These are phyloP conservation scores for Latrodectus hesperus DNA, from an alignment of 2,888 invertebrate genomes.

Conservation along the genomic window DNA sequence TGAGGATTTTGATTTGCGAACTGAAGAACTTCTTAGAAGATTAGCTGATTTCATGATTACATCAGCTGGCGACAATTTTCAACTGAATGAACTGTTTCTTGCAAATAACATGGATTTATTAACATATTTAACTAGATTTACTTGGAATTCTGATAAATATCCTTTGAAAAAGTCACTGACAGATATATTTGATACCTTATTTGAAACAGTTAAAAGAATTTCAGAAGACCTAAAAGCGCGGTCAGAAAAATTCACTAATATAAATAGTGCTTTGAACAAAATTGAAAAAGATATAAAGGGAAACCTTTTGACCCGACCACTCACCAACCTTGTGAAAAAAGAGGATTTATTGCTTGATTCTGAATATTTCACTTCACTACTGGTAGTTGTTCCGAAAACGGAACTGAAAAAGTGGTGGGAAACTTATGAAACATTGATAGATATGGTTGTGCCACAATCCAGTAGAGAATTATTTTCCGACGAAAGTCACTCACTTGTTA, in stretches of 20 bases:
- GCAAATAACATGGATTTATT: slow-evolving; percentile 6
- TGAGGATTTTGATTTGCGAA: slow-evolving; percentile 1
- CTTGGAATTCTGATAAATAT: slow-evolving; percentile 45
- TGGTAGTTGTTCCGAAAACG: slow-evolving; percentile 33
- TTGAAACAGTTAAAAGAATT: neutral
- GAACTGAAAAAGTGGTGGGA: slow-evolving; percentile 11
- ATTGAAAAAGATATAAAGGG: neutral
- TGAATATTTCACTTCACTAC: slow-evolving; percentile 11
- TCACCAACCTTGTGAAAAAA: slow-evolving; percentile 38
- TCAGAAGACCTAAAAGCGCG: neutral
- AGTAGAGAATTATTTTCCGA: slow-evolving; percentile 17
- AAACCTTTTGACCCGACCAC: slow-evolving; percentile 9
- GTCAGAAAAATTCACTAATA: neutral
- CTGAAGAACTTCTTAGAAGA: neutral
- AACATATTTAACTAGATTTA: slow-evolving; percentile 27
- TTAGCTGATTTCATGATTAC: slow-evolving; percentile 3
- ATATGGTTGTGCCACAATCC: slow-evolving; percentile 47
- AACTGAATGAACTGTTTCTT: neutral
- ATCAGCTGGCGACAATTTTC: neutral
- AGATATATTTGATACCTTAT: neutral
- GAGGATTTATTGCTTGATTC: slow-evolving; percentile 40
- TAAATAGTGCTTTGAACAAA: neutral
- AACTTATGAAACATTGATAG: slow-evolving; percentile 14
- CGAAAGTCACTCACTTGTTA: slow-evolving; percentile 18
- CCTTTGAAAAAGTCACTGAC: neutral